These are phyloP conservation scores for Miniopterus natalensis DNA, from an alignment of 2,113 vertebrate genomes.

Conservation along the genomic window DNA sequence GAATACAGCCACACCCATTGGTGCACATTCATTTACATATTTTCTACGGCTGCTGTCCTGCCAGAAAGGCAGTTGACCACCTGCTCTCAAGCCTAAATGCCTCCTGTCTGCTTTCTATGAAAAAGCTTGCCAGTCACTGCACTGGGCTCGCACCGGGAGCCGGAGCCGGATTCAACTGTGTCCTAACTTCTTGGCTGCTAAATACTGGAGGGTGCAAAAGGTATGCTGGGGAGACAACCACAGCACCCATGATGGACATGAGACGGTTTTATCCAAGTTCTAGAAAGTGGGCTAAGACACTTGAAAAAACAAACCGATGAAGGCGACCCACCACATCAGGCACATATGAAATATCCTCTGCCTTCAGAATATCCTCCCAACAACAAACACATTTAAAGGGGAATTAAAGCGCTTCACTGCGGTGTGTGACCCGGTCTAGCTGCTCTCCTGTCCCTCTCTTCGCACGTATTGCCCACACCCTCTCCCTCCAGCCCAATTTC, in stretches of 20 bases:
- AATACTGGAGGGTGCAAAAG: not conserved
- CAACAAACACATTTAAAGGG: not conserved
- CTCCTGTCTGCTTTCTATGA: not conserved
- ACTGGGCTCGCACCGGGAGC: not conserved
- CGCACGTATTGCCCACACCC: not conserved
- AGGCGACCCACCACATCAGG: not conserved
- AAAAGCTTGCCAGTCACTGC: not conserved
- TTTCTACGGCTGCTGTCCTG: not conserved
- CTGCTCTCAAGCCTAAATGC: not conserved
- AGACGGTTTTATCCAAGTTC: not conserved
- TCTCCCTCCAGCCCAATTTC: not conserved
- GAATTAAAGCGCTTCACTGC: not conserved
- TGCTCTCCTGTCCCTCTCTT: not conserved
- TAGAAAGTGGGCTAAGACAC: not conserved
- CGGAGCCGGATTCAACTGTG: not conserved
- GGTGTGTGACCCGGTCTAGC: fast-evolving
- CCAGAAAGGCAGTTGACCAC: not conserved
- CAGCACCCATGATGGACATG: fast-evolving
- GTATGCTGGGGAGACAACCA: not conserved
- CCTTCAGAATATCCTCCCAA: not conserved
- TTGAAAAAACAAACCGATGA: not conserved
- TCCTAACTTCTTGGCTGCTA: not conserved
- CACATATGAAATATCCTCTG: not conserved
- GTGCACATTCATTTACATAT: conserved; percentile 28
- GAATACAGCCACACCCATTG: not conserved